A percentile compares a stretch with the other conserved stretches of the same genome.
phyloP scores from a whole-genome alignment of 1,140 invertebrate genomes.

The Neodiprion virginianus region DNA sequence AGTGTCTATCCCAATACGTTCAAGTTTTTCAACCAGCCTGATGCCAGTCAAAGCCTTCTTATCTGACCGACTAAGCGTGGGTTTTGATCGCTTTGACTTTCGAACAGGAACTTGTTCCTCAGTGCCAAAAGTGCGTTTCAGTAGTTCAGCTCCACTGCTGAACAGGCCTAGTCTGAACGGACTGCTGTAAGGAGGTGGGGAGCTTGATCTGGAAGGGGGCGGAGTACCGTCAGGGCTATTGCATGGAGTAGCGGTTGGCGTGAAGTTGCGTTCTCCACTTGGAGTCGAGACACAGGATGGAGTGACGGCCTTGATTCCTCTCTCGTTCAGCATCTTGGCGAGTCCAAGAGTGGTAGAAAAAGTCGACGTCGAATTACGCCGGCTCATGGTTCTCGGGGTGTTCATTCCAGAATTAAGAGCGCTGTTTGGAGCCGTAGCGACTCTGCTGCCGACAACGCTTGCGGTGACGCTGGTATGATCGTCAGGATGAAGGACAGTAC shows the following conservation, averaged over 20 bases:
- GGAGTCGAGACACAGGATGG: constrained; percentile 74
- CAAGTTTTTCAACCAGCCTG: constrained; percentile 72
- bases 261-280: constrained; percentile 68
- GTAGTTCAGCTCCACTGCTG: constrained; percentile 76
- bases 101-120: constrained; percentile 48
- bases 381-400: constrained; percentile 68
- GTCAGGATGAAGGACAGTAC: constrained; percentile 88
- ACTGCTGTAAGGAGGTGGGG: constrained; percentile 61
- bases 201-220: constrained; percentile 65
- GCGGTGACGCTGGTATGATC: constrained; percentile 73
- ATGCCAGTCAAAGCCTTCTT: constrained; percentile 61
- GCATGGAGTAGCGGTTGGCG: constrained; percentile 83
- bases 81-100: constrained; percentile 59
- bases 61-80: constrained; percentile 59
- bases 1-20: constrained; percentile 72
- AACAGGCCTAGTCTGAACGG: constrained; percentile 71
- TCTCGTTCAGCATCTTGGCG: constrained; percentile 81
- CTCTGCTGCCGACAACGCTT: constrained; percentile 65
- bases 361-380: constrained; percentile 76
- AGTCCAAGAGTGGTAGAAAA: constrained; percentile 81
- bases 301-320: constrained; percentile 78
- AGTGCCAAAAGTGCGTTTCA: constrained; percentile 71
- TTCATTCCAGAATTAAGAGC: constrained; percentile 66
- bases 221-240: constrained; percentile 76
- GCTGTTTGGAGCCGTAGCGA: constrained; percentile 65